Evolutionary conservation across 2,888 invertebrate genomes (phyloP).

Genomic region (Cryptops parisi): DNA sequence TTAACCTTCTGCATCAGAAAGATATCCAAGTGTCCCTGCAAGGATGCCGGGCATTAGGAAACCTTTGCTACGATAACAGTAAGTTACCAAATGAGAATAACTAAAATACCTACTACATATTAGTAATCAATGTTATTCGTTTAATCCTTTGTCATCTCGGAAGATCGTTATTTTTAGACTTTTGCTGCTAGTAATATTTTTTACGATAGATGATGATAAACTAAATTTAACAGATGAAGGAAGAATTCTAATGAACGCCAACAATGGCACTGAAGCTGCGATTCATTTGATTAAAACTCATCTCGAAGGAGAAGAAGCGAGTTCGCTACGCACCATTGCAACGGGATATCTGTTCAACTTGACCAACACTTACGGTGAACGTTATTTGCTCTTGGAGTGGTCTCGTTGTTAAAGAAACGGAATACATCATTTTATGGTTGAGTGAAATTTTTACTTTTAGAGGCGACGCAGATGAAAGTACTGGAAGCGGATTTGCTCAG

Average conservation of each 20-base stretch:
- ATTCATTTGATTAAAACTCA: conserved; percentile 26
- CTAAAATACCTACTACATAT: too few species aligned
- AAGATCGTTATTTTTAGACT: too few species aligned
- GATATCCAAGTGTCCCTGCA: conserved; percentile 44
- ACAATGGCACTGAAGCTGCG: conserved; percentile 25
- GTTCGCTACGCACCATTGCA: conserved; percentile 45
- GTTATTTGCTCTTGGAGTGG: not conserved
- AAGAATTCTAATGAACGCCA: conserved; percentile 30
- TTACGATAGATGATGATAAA: not conserved
- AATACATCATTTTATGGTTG: not conserved
- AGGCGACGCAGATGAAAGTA: conserved; percentile 31
- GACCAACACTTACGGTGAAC: conserved; percentile 50
- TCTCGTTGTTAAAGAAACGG: not conserved
- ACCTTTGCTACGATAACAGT: conserved; percentile 79
- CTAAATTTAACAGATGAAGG: conserved; percentile 27
- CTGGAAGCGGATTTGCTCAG: conserved; percentile 37
- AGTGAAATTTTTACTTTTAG: conserved; percentile 21
- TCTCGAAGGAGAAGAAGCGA: conserved; percentile 24
- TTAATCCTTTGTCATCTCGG: too few species aligned
- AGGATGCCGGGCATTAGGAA: conserved; percentile 67
- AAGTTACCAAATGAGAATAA: too few species aligned
- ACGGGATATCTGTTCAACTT: conserved; percentile 68
- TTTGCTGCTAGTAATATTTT: not conserved
- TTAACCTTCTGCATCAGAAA: conserved; percentile 25
- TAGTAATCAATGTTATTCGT: too few species aligned